Percentiles rank a stretch among this genome's conserved stretches.
phyloP scores from a whole-genome alignment of 2,888 invertebrate genomes.

The Rhogogaster chlorosoma region DNA sequence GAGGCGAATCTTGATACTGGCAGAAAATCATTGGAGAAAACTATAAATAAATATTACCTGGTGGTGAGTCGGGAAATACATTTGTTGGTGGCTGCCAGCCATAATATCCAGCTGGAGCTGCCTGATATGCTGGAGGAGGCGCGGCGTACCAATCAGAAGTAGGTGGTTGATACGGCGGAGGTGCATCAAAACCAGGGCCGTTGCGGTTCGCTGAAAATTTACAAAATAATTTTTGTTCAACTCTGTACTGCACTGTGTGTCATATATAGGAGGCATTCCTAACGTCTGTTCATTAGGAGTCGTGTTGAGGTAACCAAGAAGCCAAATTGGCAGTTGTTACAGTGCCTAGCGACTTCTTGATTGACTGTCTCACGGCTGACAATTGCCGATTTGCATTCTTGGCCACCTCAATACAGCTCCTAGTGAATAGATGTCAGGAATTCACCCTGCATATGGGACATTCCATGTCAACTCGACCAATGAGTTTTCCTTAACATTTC shows the following conservation, averaged over 20 bases:
- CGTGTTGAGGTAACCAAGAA: too few species aligned
- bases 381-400: too few species aligned
- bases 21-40: background rate
- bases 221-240: constrained; percentile 23
- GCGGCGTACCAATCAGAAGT: constrained; percentile 91
- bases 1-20: background rate
- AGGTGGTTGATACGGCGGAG: constrained; percentile 91
- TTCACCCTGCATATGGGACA: too few species aligned
- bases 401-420: too few species aligned
- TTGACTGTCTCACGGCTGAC: too few species aligned
- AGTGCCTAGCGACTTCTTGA: too few species aligned
- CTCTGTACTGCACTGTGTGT: background rate
- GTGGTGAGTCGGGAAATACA: constrained; percentile 81
- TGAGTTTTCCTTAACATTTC: too few species aligned
- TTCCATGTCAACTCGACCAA: too few species aligned
- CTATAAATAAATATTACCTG: constrained; percentile 69
- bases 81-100: constrained; percentile 95
- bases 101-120: constrained; percentile 92
- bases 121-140: constrained; percentile 94
- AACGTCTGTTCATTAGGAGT: too few species aligned
- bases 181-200: constrained; percentile 81
- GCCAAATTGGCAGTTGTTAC: too few species aligned
- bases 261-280: background rate
- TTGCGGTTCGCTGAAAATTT: constrained; percentile 82
- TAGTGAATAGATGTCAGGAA: too few species aligned